Conservation (phyloP, 2,113 vertebrate species). For the Cebidichthys violaceus region DNA sequence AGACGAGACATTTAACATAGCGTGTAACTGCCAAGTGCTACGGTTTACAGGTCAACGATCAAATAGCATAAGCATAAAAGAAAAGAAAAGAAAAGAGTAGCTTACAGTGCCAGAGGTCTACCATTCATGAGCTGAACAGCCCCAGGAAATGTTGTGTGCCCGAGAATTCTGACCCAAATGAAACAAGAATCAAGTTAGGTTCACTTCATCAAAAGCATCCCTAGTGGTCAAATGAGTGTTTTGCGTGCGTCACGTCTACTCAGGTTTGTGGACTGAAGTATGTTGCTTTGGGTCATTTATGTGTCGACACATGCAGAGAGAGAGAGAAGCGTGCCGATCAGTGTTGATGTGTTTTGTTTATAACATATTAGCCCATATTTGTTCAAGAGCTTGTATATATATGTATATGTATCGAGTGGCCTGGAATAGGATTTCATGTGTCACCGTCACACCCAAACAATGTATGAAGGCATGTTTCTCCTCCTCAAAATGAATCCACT, state of each 20-base stretch:
- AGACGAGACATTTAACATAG: background rate
- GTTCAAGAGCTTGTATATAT: background rate
- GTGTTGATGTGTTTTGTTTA: background rate
- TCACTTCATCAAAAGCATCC: background rate
- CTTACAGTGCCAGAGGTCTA: background rate
- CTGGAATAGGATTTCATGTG: background rate
- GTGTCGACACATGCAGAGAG: background rate
- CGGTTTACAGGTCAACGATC: background rate
- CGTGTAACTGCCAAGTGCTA: background rate
- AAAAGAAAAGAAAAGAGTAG: background rate
- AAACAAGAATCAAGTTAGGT: background rate
- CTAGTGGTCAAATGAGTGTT: background rate
- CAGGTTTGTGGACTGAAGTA: constrained; percentile 1
- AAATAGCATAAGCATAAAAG: background rate
- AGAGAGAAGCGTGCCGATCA: background rate
- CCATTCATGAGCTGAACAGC: background rate
- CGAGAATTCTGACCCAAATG: constrained; percentile 10
- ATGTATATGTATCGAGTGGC: background rate
- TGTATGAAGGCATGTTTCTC: background rate
- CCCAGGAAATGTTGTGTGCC: background rate
- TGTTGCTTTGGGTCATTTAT: background rate
- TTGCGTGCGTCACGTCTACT: background rate
- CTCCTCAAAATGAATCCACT: background rate
- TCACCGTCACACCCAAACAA: background rate
- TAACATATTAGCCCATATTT: background rate